Base-by-base conservation (phyloP, 2,888 invertebrate genomes). In the Sceliomorpha sp. region DNA sequence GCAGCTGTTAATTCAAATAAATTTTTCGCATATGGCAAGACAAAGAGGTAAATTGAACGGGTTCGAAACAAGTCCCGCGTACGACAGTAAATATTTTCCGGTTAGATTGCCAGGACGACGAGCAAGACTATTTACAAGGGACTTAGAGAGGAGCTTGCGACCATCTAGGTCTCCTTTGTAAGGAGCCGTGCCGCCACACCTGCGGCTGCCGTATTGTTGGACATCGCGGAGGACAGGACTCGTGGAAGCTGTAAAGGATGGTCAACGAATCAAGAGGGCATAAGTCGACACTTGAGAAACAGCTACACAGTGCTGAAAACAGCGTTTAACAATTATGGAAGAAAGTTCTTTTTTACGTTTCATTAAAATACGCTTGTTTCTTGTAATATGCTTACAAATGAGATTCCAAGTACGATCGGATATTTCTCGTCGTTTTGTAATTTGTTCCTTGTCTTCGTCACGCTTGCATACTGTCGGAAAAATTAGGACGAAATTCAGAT, bases 151-250 rank as follows among this genome's bases (percentile, higher is more conserved):
- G 56, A 72, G 76, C 72, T 77, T 78, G 73, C 20, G 72, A 70
- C 78, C 75, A 76, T 78, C 77, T 78, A 76, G 58, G 77, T 75
- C 53, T 51, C 64, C 80, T 79, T 80, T 81, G 77, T 79, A n/a
- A n/a, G 70, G 50, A 58, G 60, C 56, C 73, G 60, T 56, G 78
- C 80, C 81, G 78, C 80, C 78, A 79, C 82, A 80, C 81, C 81
- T 81, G 82, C 77, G 68, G 72, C 72, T 31, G 55, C 59, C 55
- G 60, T 29, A 50, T 50, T 48, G 40, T 24, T 9, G 32, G 50
- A 50, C 45, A 45, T 29, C 40, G 34, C 47, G 42, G 42, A 53
- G 15, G 37, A 13, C 36, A 36, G 12, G 36, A 2, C 5, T 15
- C 31, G 48, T 24, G 31, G 27, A 56, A 56, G 44, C 39, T 64